These are phyloP conservation scores for Okamejei kenojei DNA, from an alignment of 2,797 vertebrate species.

Conservation along the genomic window DNA sequence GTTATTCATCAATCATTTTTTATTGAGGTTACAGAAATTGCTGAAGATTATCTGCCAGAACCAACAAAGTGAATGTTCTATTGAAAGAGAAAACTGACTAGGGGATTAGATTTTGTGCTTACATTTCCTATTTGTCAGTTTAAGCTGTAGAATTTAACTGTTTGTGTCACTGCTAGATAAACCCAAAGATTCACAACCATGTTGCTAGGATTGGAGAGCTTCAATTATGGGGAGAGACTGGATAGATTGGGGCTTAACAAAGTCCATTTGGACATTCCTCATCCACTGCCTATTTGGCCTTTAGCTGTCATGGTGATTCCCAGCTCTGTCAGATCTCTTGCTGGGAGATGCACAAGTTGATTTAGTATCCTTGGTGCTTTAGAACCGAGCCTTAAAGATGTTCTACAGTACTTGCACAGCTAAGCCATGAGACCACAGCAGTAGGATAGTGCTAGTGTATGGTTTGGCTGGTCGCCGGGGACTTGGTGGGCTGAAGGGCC, in stretches of 20 bases:
- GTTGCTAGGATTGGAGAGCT: no score
- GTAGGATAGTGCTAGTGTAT: no score
- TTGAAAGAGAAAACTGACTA: no score
- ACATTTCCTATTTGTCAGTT: not conserved
- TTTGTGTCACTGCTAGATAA: not conserved
- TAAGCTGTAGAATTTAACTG: not conserved
- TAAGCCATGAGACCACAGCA: no score
- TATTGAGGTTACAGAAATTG: not conserved
- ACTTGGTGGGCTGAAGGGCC: no score
- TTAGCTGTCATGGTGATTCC: not conserved
- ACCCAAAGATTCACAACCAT: not conserved
- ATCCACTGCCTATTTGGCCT: not conserved
- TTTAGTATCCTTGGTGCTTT: not conserved
- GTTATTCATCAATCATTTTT: not conserved
- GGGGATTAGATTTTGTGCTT: not conserved
- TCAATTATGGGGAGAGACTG: no score
- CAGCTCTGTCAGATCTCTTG: not conserved
- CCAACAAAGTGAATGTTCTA: not conserved
- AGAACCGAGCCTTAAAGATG: not conserved
- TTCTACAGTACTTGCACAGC: no score
- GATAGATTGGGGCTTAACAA: no score
- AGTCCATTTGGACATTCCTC: no score
- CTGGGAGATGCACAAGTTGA: not conserved
- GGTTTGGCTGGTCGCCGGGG: no score
- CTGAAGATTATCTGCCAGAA: not conserved